A percentile compares a stretch with the other conserved stretches of the same genome.
These are phyloP conservation scores for Gobius niger DNA, from an alignment of 2,113 vertebrate genomes.

Conservation along the genomic window DNA sequence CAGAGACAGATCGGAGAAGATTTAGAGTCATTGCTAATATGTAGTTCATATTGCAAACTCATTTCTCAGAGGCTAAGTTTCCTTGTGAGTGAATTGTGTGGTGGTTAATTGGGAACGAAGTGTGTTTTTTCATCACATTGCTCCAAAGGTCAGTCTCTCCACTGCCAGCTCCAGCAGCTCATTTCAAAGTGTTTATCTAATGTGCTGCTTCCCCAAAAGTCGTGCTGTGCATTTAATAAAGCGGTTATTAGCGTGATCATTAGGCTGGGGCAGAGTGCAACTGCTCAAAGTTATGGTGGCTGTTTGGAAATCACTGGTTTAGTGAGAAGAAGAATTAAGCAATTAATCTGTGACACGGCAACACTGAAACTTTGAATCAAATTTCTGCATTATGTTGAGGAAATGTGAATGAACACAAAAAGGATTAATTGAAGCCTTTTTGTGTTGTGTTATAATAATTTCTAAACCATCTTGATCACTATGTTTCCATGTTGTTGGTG, in stretches of 20 bases:
- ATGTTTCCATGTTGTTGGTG: too few species aligned
- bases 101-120: constrained; percentile 21
- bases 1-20: constrained; percentile 12
- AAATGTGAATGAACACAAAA: too few species aligned
- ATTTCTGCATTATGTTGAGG: too few species aligned
- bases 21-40: constrained; percentile 13
- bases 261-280: constrained; percentile 9
- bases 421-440: too few species aligned
- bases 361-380: too few species aligned
- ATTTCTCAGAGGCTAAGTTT: constrained; percentile 13
- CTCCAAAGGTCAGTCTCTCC: constrained; percentile 35
- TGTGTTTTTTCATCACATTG: constrained; percentile 13
- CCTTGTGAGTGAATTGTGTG: constrained; percentile 18
- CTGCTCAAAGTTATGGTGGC: constrained; percentile 13
- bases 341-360: not conserved
- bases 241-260: constrained; percentile 29
- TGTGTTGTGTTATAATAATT: too few species aligned
- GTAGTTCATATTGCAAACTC: constrained; percentile 13
- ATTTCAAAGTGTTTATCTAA: constrained; percentile 38
- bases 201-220: constrained; percentile 30
- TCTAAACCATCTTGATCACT: too few species aligned
- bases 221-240: constrained; percentile 43
- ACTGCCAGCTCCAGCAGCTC: constrained; percentile 9
- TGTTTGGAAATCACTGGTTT: not conserved
- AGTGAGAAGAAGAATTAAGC: not conserved